These are phyloP conservation scores for Lasioglossum marginatum DNA, from an alignment of 2,888 invertebrate genomes.

Conservation along the genomic window DNA sequence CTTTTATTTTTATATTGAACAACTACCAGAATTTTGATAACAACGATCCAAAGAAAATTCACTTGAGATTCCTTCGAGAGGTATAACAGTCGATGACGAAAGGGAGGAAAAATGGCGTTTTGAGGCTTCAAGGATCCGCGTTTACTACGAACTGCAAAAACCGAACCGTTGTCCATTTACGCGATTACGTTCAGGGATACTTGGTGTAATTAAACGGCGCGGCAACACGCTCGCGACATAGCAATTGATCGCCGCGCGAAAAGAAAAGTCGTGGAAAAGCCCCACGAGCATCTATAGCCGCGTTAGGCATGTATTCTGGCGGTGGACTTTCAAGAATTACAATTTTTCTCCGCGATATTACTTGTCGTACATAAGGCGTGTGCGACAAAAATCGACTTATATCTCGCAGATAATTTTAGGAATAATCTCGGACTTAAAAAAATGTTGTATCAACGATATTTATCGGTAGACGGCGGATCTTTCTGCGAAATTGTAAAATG, in stretches of 20 bases:
- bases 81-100: not conserved
- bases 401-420: not conserved
- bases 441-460: not conserved
- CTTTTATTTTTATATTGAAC: not conserved
- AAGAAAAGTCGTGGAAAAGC: constrained; percentile 20
- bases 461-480: not conserved
- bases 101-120: not conserved
- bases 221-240: not conserved
- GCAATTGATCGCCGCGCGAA: constrained; percentile 17
- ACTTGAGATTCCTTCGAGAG: not conserved
- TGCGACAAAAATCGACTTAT: not conserved
- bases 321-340: not conserved
- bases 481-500: too few relatives aligned
- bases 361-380: not conserved
- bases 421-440: not conserved
- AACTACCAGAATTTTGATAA: not conserved
- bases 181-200: constrained; percentile 34
- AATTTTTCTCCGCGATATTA: not conserved
- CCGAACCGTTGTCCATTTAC: constrained; percentile 37
- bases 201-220: constrained; percentile 29
- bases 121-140: constrained; percentile 23
- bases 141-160: constrained; percentile 20
- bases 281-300: constrained; percentile 4
- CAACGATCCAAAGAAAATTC: not conserved
- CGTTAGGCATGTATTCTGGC: not conserved